A percentile compares a stretch with the other conserved stretches of the same genome.
Conservation (phyloP, 1,140 invertebrate genomes). For the Pentalonia nigronervosa region DNA sequence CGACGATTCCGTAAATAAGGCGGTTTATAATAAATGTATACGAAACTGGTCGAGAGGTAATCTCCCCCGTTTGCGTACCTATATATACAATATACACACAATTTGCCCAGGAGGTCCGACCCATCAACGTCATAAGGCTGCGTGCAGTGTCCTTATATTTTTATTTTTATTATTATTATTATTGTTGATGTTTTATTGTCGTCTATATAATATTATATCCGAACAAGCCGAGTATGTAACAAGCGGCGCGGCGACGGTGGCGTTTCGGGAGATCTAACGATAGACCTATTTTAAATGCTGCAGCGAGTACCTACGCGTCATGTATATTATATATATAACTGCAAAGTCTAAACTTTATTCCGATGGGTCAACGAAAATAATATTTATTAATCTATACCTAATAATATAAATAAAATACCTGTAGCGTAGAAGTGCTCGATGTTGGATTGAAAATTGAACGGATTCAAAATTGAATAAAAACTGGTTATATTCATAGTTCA, state of each 20-base stretch:
- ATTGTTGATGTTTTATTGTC: constrained; percentile 20
- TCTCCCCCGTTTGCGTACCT: constrained; percentile 2
- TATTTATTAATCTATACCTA: neutral
- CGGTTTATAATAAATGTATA: constrained; percentile 14
- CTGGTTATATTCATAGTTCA: constrained; percentile 12
- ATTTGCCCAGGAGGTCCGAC: constrained; percentile 55
- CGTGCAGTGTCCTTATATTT: neutral
- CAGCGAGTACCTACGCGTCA: too few relatives aligned
- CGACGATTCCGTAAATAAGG: constrained; percentile 6
- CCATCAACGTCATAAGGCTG: constrained; percentile 50
- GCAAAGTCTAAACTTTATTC: neutral
- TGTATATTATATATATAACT: neutral
- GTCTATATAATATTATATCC: too few relatives aligned
- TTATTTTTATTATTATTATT: neutral
- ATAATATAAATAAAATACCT: neutral
- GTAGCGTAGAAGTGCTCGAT: neutral
- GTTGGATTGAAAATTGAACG: too few relatives aligned
- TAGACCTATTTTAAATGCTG: neutral
- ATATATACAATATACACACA: neutral
- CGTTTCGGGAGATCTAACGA: neutral
- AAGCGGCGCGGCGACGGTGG: neutral
- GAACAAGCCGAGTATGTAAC: neutral
- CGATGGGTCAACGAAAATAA: neutral
- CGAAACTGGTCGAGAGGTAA: constrained; percentile 48
- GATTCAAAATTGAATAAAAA: constrained; percentile 25